Base-by-base conservation (phyloP, 2,113 vertebrate species). In the Hydropotes inermis region DNA sequence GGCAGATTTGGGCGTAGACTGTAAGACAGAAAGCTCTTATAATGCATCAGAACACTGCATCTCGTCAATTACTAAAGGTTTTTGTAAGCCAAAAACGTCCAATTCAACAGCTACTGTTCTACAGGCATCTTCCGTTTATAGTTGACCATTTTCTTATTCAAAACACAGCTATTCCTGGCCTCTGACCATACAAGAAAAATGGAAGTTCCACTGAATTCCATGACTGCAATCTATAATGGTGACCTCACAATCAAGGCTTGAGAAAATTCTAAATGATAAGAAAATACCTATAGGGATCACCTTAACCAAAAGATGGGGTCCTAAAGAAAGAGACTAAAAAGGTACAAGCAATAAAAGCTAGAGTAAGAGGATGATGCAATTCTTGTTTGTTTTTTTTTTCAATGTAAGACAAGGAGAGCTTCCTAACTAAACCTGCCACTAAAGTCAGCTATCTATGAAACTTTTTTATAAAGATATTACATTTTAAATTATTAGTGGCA, bases 1-100 rank as follows among this genome's bases (percentile, higher is more conserved):
- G 94, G 99, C 98, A 98, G 99, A 99, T 98, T 99, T 99, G 43
- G 99, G 99, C 84, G 99, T 99, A 61, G 99, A 99, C 99, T 99
- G 98, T 89, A 78, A 98, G 94, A 94, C 39, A 97, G 60, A 98
- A 96, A 92, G 70, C n/a, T 97, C 93, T 98, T 98, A 97, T 97
- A 98, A 94, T 0, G 19, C 47, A 76, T 97, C 97, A 97, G 96
- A 97, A 95, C 47, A 82, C 2, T 92, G 36, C 25, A 58, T 83
- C 55, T 83, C 3, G 30, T 64, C 94, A 87, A 57, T 1, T 21
- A 33, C 87, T 95, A 57, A 54, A 43, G 67, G 47, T 84, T 98
- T 93, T 86, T 96, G 70, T 87, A 96, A 23, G 88, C 76, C 97
- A 98, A 52, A 87, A 95, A 10, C 36, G 93, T 45, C 25, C 83